Conservation (phyloP, 2,113 vertebrate genomes). For the Taxidea taxus region DNA sequence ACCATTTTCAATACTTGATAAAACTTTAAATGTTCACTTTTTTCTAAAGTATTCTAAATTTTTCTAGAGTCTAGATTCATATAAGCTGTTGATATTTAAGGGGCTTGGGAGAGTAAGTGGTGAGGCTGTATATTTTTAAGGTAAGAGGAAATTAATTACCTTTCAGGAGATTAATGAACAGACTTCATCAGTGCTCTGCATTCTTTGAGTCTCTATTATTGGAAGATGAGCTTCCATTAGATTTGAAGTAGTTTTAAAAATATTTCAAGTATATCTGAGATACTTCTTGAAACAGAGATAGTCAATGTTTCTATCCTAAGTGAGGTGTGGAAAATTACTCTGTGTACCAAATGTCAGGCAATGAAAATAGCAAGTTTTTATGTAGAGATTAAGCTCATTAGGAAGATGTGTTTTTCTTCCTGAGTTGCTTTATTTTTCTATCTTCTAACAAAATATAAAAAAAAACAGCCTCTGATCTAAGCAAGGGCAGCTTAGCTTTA, state of each 20-base stretch:
- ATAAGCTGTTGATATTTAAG: neutral
- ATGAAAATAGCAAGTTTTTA: neutral
- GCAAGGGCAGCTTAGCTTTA: neutral
- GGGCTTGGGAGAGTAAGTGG: neutral
- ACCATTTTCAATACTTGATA: constrained; percentile 42
- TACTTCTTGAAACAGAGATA: constrained; percentile 46
- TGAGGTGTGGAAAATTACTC: constrained; percentile 10
- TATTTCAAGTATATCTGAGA: constrained; percentile 28
- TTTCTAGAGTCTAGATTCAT: neutral
- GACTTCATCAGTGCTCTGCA: neutral
- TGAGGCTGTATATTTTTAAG: neutral
- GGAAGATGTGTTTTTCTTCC: neutral
- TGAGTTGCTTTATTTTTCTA: constrained; percentile 11
- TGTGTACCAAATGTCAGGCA: constrained; percentile 14
- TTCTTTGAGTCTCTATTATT: constrained; percentile 16
- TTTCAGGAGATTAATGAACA: constrained; percentile 17
- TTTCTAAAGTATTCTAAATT: constrained; percentile 46
- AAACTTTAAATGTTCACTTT: constrained; percentile 41
- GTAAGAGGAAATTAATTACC: neutral
- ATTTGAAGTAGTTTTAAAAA: constrained; percentile 47
- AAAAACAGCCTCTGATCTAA: neutral
- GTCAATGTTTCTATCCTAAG: constrained; percentile 7
- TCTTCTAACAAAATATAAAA: neutral
- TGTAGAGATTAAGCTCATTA: neutral
- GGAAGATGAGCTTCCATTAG: constrained; percentile 24